Base-by-base conservation (phyloP, 2,113 vertebrate species). In the Muscicapa adusta region DNA sequence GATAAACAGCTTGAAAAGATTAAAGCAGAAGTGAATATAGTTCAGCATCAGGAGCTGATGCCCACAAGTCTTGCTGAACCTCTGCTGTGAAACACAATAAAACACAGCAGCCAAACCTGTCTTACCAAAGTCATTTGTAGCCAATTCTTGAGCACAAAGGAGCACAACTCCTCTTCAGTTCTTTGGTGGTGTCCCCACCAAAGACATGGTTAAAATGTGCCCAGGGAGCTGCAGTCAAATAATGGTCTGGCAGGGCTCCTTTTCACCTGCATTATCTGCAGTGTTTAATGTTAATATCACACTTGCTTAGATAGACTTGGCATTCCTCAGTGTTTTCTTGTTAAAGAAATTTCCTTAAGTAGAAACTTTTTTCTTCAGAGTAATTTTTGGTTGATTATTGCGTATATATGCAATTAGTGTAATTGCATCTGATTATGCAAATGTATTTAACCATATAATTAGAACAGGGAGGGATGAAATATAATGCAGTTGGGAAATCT, bases 381-480 rank as follows among this genome's bases (percentile, higher is more conserved):
- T 78, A 95, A 96, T 96, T 96, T 94, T 94, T 85, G 77, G 92
- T 87, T 97, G 96, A 95, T 96, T 94, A 96, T 96, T 96, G 92
- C 96, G 96, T 97, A 96, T 95, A 93, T 84, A 54, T 94, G 96
- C 89, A 95, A 96, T 96, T 97, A 96, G 77, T 58, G 50, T 96
- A 96, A 97, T 96, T 95, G 94, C 92, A 71, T 95, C 96, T 97
- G 94, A 94, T 96, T 95, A 97, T 96, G 94, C 91, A 97, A 50
- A 93, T 96, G 9, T 58, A 29, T 84, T 90, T 94, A 93, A 93
- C 75, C 58, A 23, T 89, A 42, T 92, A 95, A 96, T 95, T 95
- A 95, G 95, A 94, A 95, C 71, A 58, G 10, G 81, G 61, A 89
- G 82, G 31, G 54, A 53, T 89, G 86, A 91, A 91, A 74, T 88